Percentiles rank a stretch among this genome's conserved stretches.
Conservation (phyloP, 2,113 vertebrate species). For the Sebastes fasciatus region DNA sequence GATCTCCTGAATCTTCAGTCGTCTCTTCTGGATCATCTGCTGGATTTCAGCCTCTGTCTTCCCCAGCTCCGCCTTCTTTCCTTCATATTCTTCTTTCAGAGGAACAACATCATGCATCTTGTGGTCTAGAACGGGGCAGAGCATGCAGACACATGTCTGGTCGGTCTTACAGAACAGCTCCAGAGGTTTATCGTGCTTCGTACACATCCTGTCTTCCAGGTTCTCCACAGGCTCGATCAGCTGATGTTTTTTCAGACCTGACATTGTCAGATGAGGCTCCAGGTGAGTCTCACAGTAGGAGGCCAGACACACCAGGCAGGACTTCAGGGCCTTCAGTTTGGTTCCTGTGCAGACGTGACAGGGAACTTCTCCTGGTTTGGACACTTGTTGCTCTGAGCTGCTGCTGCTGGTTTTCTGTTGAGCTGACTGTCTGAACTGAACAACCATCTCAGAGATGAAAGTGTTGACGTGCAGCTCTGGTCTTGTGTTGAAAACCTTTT, state of each 20-base stretch:
- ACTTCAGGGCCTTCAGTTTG: slow-evolving; percentile 44
- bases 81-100: slow-evolving; percentile 24
- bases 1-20: slow-evolving; percentile 11
- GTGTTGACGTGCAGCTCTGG: neutral
- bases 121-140: slow-evolving; percentile 10
- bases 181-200: slow-evolving; percentile 40
- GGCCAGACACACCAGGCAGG: slow-evolving; percentile 30
- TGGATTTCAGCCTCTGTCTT: slow-evolving; percentile 23
- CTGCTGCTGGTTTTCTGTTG: slow-evolving; percentile 22
- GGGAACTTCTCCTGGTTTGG: slow-evolving; percentile 37
- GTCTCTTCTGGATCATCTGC: slow-evolving; percentile 31
- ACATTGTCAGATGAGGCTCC: slow-evolving; percentile 15
- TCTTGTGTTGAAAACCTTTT: neutral
- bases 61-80: neutral
- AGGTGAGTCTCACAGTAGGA: slow-evolving; percentile 48
- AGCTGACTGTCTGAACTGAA: slow-evolving; percentile 28
- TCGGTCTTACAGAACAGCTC: slow-evolving; percentile 45
- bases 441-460: neutral
- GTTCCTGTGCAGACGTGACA: slow-evolving; percentile 39
- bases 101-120: slow-evolving; percentile 22
- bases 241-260: slow-evolving; percentile 13
- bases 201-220: slow-evolving; percentile 39
- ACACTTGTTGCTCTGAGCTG: neutral
- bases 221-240: slow-evolving; percentile 43
- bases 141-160: slow-evolving; percentile 19